phyloP scores from a whole-genome alignment of 1,140 invertebrate genomes.

The Drosophila prosaltans region DNA sequence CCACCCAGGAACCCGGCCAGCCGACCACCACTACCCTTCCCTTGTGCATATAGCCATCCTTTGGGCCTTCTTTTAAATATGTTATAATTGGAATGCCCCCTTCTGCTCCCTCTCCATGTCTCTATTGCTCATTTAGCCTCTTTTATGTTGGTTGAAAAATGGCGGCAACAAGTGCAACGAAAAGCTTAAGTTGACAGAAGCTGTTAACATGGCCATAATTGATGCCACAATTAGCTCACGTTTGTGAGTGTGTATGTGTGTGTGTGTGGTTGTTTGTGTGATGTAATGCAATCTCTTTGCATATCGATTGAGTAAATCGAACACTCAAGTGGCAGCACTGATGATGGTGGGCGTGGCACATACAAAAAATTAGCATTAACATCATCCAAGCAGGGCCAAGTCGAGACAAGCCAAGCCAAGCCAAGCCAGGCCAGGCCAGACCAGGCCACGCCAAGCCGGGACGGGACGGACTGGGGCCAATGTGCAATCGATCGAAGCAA shows the following conservation, averaged over 20 bases:
- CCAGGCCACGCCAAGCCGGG: not conserved
- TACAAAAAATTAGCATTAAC: conserved; percentile 73
- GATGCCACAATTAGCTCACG: conserved; percentile 67
- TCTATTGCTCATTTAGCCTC: no score
- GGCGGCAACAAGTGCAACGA: not conserved
- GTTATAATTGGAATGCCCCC: not conserved
- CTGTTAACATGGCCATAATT: conserved; percentile 59
- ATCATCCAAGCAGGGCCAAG: conserved; percentile 35
- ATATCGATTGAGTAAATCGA: conserved; percentile 4
- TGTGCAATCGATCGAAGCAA: conserved; percentile 44
- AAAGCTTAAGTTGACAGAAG: conserved; percentile 48
- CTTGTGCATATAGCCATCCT: not conserved
- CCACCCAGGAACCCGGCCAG: not conserved
- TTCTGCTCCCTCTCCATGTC: no score
- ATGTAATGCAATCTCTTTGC: conserved; percentile 57
- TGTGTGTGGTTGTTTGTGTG: conserved; percentile 8
- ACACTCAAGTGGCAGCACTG: conserved; percentile 19
- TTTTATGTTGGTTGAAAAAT: conserved; percentile 5
- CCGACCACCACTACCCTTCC: not conserved
- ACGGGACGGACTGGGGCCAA: conserved; percentile 8
- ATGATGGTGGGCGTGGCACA: conserved; percentile 54
- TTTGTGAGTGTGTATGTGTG: conserved; percentile 29
- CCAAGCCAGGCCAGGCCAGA: not conserved
- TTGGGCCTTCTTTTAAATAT: not conserved
- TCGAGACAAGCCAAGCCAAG: not conserved